These are phyloP conservation scores for Caenorhabditis virilis DNA, from an alignment of 2,888 invertebrate species.

Conservation along the genomic window DNA sequence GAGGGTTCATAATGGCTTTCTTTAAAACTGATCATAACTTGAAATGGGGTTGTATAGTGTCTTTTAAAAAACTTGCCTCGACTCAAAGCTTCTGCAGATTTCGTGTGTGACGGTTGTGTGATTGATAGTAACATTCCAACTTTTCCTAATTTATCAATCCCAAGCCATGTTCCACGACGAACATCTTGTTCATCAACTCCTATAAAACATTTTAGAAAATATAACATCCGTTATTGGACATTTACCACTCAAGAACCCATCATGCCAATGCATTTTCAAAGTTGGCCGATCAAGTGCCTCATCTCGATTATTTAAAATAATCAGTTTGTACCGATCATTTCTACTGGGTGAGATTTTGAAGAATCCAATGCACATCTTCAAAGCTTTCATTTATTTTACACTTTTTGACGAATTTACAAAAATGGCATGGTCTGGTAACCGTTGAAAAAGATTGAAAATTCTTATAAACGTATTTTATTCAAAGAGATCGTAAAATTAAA, in stretches of 20 bases:
- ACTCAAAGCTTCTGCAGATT: conserved; percentile 43
- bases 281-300: conserved; percentile 56
- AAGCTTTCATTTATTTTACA: too few relatives aligned
- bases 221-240: neutral
- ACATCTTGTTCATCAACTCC: conserved; percentile 58
- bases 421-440: too few relatives aligned
- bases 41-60: too few relatives aligned
- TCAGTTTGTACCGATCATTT: conserved; percentile 45
- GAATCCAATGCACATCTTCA: conserved; percentile 48
- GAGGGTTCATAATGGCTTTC: too few relatives aligned
- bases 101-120: conserved; percentile 45
- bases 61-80: too few relatives aligned
- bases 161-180: conserved; percentile 63
- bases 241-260: conserved; percentile 55
- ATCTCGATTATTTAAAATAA: conserved; percentile 62
- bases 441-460: too few relatives aligned
- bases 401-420: too few relatives aligned
- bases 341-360: conserved; percentile 28
- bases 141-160: conserved; percentile 41
- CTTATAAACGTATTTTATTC: too few relatives aligned
- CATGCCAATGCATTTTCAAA: conserved; percentile 48
- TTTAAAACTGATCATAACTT: too few relatives aligned
- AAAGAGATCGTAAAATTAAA: too few relatives aligned
- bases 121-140: conserved; percentile 58
- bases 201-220: conserved; percentile 17